phyloP scores from a whole-genome alignment of 2,888 invertebrate genomes.

The Chymomyza amoena region DNA sequence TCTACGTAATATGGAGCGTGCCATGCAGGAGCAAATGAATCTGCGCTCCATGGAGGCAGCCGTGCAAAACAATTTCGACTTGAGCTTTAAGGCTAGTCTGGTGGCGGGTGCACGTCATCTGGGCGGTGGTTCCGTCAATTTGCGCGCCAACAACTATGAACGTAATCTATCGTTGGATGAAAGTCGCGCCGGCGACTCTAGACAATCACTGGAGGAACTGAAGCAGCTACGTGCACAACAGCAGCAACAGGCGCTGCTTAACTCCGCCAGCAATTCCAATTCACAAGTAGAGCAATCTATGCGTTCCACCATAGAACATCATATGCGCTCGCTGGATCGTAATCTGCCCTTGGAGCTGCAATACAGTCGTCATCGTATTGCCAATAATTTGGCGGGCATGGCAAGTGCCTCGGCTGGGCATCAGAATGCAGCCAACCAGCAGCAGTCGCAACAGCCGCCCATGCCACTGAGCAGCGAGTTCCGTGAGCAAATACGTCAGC shows the following conservation, averaged over 20 bases:
- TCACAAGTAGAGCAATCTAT: slow-evolving; percentile 72
- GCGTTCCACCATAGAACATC: slow-evolving; percentile 78
- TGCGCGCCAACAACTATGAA: slow-evolving; percentile 70
- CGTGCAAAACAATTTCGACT: slow-evolving; percentile 70
- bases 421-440: slow-evolving; percentile 24
- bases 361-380: slow-evolving; percentile 78
- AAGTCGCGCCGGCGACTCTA: slow-evolving; percentile 64
- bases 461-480: slow-evolving; percentile 77
- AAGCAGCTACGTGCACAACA: slow-evolving; percentile 74
- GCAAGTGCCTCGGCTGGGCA: slow-evolving; percentile 14
- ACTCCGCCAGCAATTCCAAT: slow-evolving; percentile 37
- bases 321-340: slow-evolving; percentile 79
- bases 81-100: slow-evolving; percentile 70
- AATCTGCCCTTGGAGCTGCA: slow-evolving; percentile 78
- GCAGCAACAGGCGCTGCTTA: slow-evolving; percentile 65
- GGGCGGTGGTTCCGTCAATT: slow-evolving; percentile 62
- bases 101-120: slow-evolving; percentile 58
- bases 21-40: slow-evolving; percentile 79
- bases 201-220: slow-evolving; percentile 74
- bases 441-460: slow-evolving; percentile 56
- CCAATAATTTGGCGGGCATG: slow-evolving; percentile 51
- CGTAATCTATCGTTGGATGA: slow-evolving; percentile 76
- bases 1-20: slow-evolving; percentile 78
- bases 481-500: slow-evolving; percentile 78
- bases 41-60: slow-evolving; percentile 76